Conservation (phyloP, 2,797 vertebrate species). For the Galago senegalensis region DNA sequence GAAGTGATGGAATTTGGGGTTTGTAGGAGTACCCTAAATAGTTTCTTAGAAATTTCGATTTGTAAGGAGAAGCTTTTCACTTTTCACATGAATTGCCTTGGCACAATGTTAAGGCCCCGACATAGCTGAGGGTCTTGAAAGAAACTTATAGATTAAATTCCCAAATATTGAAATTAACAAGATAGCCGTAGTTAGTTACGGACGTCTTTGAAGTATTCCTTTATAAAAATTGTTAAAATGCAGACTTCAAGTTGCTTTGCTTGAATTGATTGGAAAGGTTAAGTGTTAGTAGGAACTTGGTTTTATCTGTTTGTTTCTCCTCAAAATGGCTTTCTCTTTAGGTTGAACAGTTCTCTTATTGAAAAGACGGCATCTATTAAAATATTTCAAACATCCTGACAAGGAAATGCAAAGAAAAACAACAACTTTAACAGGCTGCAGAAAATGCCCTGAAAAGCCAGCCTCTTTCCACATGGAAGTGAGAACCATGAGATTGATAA, state of each 20-base stretch:
- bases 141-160: neutral
- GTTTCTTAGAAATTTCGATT: neutral
- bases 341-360: neutral
- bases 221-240: neutral
- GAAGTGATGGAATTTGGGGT: fast-evolving
- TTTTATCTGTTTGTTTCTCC: neutral
- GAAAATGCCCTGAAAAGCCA: fast-evolving
- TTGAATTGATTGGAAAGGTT: neutral
- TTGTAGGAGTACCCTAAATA: fast-evolving
- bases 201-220: fast-evolving
- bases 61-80: neutral
- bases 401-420: neutral
- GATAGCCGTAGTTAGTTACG: neutral
- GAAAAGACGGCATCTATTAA: neutral
- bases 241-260: neutral
- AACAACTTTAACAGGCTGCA: too few species aligned
- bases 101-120: neutral
- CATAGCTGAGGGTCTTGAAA: neutral
- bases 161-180: fast-evolving
- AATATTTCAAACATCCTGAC: neutral
- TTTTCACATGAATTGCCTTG: neutral
- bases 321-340: neutral
- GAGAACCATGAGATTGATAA: fast-evolving
- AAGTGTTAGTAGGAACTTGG: too few species aligned
- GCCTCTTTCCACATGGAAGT: fast-evolving